phyloP scores from a whole-genome alignment of 2,113 vertebrate species.

The Recurvirostra avosetta region DNA sequence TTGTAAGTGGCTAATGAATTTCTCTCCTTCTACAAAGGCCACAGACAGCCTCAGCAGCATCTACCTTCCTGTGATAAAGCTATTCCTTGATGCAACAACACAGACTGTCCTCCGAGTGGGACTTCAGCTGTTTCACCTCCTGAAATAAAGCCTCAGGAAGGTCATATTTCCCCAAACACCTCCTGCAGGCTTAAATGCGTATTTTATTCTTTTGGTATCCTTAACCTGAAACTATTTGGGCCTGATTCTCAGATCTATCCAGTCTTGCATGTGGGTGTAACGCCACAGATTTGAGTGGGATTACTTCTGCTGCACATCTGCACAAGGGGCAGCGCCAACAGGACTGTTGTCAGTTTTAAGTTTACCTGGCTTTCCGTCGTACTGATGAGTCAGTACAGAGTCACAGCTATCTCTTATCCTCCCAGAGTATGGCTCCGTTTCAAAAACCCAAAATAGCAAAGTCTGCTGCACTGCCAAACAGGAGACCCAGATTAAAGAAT shows the following conservation, averaged over 20 bases:
- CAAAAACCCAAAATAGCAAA: slow-evolving; percentile 69
- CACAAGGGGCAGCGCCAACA: background rate
- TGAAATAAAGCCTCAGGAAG: background rate
- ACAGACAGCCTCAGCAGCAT: background rate
- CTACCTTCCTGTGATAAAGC: background rate
- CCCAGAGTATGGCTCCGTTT: slow-evolving; percentile 53
- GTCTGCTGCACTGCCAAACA: slow-evolving; percentile 67
- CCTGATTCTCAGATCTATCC: background rate
- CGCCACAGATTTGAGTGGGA: background rate
- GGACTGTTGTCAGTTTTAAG: background rate
- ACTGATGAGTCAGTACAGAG: slow-evolving; percentile 59
- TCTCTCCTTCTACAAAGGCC: background rate
- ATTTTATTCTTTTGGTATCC: background rate
- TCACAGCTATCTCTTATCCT: slow-evolving; percentile 28
- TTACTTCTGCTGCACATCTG: background rate
- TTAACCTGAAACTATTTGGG: background rate
- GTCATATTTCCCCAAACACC: background rate
- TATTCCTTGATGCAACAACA: background rate
- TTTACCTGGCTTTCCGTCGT: slow-evolving; percentile 42
- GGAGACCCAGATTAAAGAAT: slow-evolving; percentile 68
- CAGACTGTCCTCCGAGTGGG: background rate
- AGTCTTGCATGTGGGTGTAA: background rate
- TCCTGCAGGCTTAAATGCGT: background rate
- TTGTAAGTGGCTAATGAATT: background rate
- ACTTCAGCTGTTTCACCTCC: background rate